Base-by-base conservation (phyloP, 2,113 vertebrate genomes). In the Melanotaenia duboulayi region DNA sequence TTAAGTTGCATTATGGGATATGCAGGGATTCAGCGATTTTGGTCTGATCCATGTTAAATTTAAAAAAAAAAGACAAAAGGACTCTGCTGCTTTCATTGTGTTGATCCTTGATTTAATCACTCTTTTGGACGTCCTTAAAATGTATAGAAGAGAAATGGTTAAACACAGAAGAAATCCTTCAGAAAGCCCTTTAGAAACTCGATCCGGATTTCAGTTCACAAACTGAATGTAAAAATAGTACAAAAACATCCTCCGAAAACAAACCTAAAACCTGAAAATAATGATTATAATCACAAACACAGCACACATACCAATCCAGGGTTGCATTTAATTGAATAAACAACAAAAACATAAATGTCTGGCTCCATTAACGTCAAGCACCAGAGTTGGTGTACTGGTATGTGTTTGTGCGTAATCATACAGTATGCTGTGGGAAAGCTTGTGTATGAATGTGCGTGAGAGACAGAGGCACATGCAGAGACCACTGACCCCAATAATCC, bases 401-500 rank as follows among this genome's bases (percentile, higher is more conserved):
- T 73, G 74, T 60, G 44, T 39, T 14, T 52, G 40, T 64, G 68
- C 17, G 23, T 44, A 56, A 62, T 78, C 75, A 23, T 46, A 51
- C 44, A 7, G 50, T 24, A 24, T 9, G 69, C 74, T 50, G 62
- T 63, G 70, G 76, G 73, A 62, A 82, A 75, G 63, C 32, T 32
- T 44, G 66, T n/a, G 20, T 25, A 24, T 52, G 78, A 64, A 42
- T 62, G 46, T 48, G 52, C 13, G 65, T 48, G 82, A 57, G 69
- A 62, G 60, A 35, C 57, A 60, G 23, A 62, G 44, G 58, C 39
- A 62, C 78, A 79, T 35, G 49, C 76, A 76, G 51, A 64, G 83
- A 90, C 73, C 77, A 76, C 77, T 91, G 90, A 90, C 90, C 90
- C 87, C 88, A 85, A 90, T 91, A 90, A 91, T 89, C 87, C 85